Conservation (phyloP, 2,113 vertebrate species). For the Anguilla rostrata region DNA sequence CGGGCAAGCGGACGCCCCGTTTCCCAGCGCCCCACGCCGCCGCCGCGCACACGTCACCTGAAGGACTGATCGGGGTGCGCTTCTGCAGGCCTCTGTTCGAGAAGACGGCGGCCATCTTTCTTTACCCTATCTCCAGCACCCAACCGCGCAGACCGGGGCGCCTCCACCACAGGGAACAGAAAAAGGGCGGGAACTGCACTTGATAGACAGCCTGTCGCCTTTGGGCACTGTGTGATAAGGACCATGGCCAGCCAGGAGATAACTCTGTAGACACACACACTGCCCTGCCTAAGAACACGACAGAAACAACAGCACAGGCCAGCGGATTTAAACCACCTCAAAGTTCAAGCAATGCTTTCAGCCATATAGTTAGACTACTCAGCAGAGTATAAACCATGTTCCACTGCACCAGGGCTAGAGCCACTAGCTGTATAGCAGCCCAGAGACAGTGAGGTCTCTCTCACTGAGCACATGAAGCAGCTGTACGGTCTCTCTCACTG, state of each 20-base stretch:
- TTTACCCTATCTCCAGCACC: too few relatives aligned
- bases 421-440: too few relatives aligned
- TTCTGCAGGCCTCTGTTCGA: too few relatives aligned
- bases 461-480: too few relatives aligned
- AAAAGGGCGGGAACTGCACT: not conserved
- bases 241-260: not conserved
- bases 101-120: too few relatives aligned
- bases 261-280: not conserved
- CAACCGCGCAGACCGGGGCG: too few relatives aligned
- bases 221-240: not conserved
- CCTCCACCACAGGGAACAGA: too few relatives aligned
- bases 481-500: too few relatives aligned
- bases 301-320: not conserved
- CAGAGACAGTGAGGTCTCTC: too few relatives aligned
- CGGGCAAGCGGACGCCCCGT: not conserved
- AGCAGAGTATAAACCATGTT: too few relatives aligned
- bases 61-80: not conserved
- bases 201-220: constrained; percentile 12
- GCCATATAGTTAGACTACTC: too few relatives aligned
- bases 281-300: not conserved
- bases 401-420: too few relatives aligned
- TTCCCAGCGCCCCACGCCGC: not conserved
- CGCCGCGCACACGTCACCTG: not conserved
- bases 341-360: not conserved
- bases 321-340: not conserved